phyloP scores from a whole-genome alignment of 2,888 invertebrate genomes.

The Phania funesta region DNA sequence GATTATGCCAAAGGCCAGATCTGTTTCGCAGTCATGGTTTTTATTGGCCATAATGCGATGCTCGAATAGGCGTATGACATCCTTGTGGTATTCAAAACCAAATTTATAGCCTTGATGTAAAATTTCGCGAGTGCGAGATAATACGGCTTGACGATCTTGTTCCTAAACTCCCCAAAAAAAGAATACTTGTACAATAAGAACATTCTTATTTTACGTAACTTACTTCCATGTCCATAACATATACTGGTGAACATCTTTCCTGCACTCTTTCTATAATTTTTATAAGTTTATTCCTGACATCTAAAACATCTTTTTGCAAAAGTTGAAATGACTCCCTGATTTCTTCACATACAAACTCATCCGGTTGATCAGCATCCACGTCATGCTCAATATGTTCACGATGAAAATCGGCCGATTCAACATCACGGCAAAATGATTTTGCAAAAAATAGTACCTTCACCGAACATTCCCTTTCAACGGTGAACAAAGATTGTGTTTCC shows the following conservation, averaged over 20 bases:
- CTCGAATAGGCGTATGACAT: conserved; percentile 82
- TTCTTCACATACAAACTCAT: conserved; percentile 82
- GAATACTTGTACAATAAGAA: not conserved
- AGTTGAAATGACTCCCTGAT: conserved; percentile 84
- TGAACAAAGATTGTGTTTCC: conserved; percentile 89
- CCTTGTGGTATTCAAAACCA: conserved; percentile 88
- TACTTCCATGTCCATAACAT: conserved; percentile 75
- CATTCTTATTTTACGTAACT: not conserved
- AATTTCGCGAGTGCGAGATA: conserved; percentile 86
- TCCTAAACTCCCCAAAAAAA: conserved; percentile 66
- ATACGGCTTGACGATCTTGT: conserved; percentile 83
- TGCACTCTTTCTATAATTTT: conserved; percentile 78
- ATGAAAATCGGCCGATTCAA: conserved; percentile 82
- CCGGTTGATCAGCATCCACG: conserved; percentile 77
- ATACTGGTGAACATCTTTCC: conserved; percentile 76
- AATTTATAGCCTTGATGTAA: conserved; percentile 93
- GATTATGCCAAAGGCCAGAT: conserved; percentile 84
- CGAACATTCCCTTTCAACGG: conserved; percentile 88
- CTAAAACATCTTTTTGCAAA: conserved; percentile 81
- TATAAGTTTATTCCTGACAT: conserved; percentile 80
- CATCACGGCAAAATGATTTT: conserved; percentile 86
- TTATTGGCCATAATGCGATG: conserved; percentile 79
- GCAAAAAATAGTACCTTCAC: conserved; percentile 91
- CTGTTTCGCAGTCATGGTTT: conserved; percentile 78
- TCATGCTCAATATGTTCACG: conserved; percentile 80